Evolutionary conservation across 2,113 vertebrate species (phyloP), one percentile per base, ranked within the genome.

Genomic region (Anguilla japonica): DNA sequence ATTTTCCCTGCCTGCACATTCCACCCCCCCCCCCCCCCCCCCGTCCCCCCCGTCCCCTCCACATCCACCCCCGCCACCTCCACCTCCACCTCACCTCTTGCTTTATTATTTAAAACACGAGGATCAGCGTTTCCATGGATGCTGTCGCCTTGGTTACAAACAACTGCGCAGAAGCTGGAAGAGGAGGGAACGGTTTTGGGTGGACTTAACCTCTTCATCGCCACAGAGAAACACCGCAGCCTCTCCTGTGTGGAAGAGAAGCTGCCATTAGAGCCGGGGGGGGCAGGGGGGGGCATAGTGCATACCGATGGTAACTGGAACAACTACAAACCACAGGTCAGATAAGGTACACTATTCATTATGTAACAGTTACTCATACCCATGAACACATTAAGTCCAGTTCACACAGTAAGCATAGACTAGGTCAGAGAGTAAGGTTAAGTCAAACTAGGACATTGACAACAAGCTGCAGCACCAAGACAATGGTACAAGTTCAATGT

Each of bases 81-180:
- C 26, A 75, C 26, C 26, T 20, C 63, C 22, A 71, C n/a, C 71
- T 75, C n/a, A 29, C 71, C n/a, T 34, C 26, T n/a, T 79, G 71
- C 86, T 93, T 93, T 92, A 93, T 91, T 91, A 91, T 94, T 94
- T 93, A 90, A 93, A 89, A 92, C 88, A 90, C 82, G 26, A 90
- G 86, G 90, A 91, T 87, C 89, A 88, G 88, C 85, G 93, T 94
- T 95, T 89, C 93, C 90, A 95, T 94, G 93, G 94, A 91, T 87
- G 81, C 91, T 82, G 93, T 94, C 50, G 93, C 92, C 92, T 93
- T 95, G 93, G 91, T 91, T 93, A 93, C 93, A 94, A 94, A 94
- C 92, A 94, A 91, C 92, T 93, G 92, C 84, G 92, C 92, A 94
- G 89, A 92, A 89, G 89, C 89, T 88, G 87, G 88, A 90, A 88